phyloP scores from a whole-genome alignment of 2,113 vertebrate species.

The Micronycteris hirsuta region DNA sequence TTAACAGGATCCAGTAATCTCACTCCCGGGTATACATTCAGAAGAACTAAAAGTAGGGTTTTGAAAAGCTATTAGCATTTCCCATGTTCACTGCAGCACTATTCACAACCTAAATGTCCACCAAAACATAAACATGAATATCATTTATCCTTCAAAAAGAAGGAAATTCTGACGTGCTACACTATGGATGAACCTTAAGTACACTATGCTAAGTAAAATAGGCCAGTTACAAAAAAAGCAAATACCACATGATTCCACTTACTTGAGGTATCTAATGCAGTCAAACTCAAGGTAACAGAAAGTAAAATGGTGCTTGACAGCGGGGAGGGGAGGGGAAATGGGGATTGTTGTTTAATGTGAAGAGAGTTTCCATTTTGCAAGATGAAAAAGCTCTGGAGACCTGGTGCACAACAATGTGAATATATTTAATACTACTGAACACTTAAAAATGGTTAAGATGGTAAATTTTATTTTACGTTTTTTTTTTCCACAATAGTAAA shows the following conservation, averaged over 20 bases:
- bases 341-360: not conserved
- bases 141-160: not conserved
- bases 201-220: not conserved
- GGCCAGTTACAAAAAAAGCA: not conserved
- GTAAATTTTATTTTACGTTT: not conserved
- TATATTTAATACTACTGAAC: not conserved
- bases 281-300: not conserved
- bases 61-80: not conserved
- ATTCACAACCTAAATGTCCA: not conserved
- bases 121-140: not conserved
- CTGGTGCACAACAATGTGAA: not conserved
- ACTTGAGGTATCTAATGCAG: not conserved
- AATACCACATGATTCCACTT: not conserved
- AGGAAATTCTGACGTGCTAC: not conserved
- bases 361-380: not conserved
- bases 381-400: not conserved
- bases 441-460: not conserved
- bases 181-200: not conserved
- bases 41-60: not conserved
- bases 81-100: not conserved
- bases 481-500: not conserved
- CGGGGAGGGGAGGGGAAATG: not conserved
- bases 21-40: not conserved
- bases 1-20: not conserved
- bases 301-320: not conserved